Base-by-base conservation (phyloP, 1,140 invertebrate genomes). In the Lucilia cuprina region DNA sequence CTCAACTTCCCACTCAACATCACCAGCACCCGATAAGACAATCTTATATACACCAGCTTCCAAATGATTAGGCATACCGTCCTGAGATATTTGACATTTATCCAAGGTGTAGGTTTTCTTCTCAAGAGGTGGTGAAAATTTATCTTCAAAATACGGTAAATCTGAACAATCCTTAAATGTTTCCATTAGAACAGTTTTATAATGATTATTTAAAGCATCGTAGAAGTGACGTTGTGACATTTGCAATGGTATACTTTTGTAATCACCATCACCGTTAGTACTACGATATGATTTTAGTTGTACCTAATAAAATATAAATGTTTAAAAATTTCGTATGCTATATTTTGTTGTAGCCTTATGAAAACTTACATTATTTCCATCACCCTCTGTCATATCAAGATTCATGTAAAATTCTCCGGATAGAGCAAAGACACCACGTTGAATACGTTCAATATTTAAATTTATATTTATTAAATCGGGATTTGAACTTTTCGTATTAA, bases 381-480 rank as follows among this genome's bases (percentile, higher is more conserved):
- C 60, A 4, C 60, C 60, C 8, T 70, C 60, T 14, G 14, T 41
- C 2, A 65, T 49, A 85, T 9, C 85, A 55, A 7, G 85, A 84
- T 7, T 41, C 4, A 85, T 7, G 5, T n/a, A 0, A 0, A 89
- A 8, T 17, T 5, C 47, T 0, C 82, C 84, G 13, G 50, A 17
- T 47, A 84, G 0, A 1, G 47, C 85, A 49, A 84, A 85, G 21
- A 85, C 86, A 0, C 85, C 87, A 0, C 84, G 74, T 0, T 60
- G 60, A 1, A 86, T 19, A 5, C 87, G 83, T 2, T 87, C 85
- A 4, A 88, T 49, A 2, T 35, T 65, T 0, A 82, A 35, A 0
- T 2, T 85, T 85, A 87, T 87, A 87, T 89, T 85, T 88, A 89
- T 0, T 47, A n/a, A 14, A 13, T n/a, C 78, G 5, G 84, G 83